Base-by-base conservation (phyloP, 2,113 vertebrate genomes). In the Cyrtonyx montezumae region DNA sequence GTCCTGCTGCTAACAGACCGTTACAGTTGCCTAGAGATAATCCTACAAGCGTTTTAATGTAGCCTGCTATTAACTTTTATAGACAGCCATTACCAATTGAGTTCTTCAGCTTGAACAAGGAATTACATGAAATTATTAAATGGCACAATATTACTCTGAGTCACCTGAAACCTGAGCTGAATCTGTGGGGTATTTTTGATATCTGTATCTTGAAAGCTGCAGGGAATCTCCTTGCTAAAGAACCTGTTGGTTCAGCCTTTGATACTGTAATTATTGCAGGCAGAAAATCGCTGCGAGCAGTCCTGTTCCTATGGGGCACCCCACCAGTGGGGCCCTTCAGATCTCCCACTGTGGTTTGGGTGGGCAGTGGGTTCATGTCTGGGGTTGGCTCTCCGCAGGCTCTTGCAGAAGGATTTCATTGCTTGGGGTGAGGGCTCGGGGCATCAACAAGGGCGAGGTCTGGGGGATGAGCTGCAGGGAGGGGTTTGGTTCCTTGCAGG, bases 221-320 rank as follows among this genome's bases (percentile, higher is more conserved):
- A 79, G 40, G 91, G 86, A 78, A 85, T 90, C 80, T 90, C 63
- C 87, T 90, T 82, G 79, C 83, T 84, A 77, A 81, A 83, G 84
- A 96, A 96, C 94, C 83, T 90, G 93, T 91, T 91, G 43, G 95
- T 92, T 94, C 70, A 87, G 94, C 78, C 74, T 89, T 68, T 58
- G 80, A 63, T 87, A 48, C 79, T 91, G 20, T 88, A 80, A 96
- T 96, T 93, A 94, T 14, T n/a, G 13, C 40, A 61, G 86, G 81
- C 55, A 82, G 67, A 85, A 93, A 93, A 84, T 13, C 78, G 85
- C 91, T 68, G 61, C 23, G 42, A 83, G 92, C 88, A 71, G 69
- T 92, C 7, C 3, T 45, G 42, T 49, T 71, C 59, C 92, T 91
- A 9, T 2, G 20, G 91, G 62, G 46, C n/a, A 75, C 79, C 79